Percentiles rank a stretch among this genome's conserved stretches.
Evolutionary conservation across 2,113 vertebrate species (phyloP).

Genomic region (Alligator mississippiensis): DNA sequence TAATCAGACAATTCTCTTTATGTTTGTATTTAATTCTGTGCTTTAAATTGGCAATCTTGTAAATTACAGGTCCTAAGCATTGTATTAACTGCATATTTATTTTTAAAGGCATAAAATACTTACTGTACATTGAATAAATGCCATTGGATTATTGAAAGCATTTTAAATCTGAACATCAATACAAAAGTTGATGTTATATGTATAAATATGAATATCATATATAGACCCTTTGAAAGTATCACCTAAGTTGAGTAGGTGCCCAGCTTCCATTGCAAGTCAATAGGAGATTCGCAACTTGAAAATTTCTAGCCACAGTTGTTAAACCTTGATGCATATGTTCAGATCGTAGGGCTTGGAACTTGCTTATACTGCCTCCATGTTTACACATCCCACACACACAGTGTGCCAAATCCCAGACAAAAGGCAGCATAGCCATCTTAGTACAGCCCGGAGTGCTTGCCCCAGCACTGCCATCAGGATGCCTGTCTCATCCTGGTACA

Average conservation of each 20-base stretch:
- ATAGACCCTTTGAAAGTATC: not conserved
- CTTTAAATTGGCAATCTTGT: slow-evolving; percentile 10
- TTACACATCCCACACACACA: no score
- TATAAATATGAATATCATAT: not conserved
- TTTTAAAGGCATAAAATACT: slow-evolving; percentile 16
- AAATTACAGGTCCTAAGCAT: slow-evolving; percentile 29
- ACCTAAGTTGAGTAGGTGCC: not conserved
- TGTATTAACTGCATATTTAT: not conserved
- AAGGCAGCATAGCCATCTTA: no score
- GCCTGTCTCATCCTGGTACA: no score
- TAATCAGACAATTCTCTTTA: slow-evolving; percentile 34
- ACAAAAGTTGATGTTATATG: slow-evolving; percentile 15
- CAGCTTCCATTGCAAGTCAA: not conserved
- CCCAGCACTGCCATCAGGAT: no score
- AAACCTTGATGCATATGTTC: not conserved
- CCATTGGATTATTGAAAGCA: slow-evolving; percentile 19
- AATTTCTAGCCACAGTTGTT: not conserved
- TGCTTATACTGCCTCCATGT: no score
- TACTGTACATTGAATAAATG: slow-evolving; percentile 16
- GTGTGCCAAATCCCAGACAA: no score
- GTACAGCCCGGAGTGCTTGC: no score
- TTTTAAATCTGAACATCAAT: slow-evolving; percentile 21
- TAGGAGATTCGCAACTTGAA: not conserved
- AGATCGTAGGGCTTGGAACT: no score
- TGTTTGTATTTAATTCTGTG: slow-evolving; percentile 49